phyloP scores from a whole-genome alignment of 2,113 vertebrate species.

The Oostethus manadensis region DNA sequence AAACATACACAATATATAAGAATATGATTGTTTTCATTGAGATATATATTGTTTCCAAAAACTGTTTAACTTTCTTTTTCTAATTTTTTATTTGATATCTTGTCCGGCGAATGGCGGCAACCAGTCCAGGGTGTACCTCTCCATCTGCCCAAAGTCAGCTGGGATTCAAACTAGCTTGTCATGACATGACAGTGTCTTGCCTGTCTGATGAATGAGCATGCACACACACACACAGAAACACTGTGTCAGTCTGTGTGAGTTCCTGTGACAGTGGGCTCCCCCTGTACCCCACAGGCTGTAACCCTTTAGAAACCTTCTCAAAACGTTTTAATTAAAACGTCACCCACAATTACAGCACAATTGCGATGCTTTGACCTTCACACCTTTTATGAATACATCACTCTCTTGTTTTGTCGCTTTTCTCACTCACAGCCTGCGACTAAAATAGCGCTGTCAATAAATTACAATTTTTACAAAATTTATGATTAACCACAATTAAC shows the following conservation, averaged over 20 bases:
- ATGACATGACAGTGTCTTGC: constrained; percentile 57
- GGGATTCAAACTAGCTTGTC: constrained; percentile 61
- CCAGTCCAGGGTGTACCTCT: too few species aligned
- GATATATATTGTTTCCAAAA: too few species aligned
- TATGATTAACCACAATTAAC: too few species aligned
- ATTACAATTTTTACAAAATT: neutral
- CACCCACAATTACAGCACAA: constrained; percentile 64
- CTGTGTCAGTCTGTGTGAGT: constrained; percentile 53
- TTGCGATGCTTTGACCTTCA: constrained; percentile 62
- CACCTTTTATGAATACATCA: constrained; percentile 45
- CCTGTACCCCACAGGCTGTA: constrained; percentile 47
- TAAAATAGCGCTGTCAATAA: constrained; percentile 1
- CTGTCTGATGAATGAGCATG: constrained; percentile 30
- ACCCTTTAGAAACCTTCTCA: constrained; percentile 60
- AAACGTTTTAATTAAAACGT: constrained; percentile 71
- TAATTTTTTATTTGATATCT: too few species aligned
- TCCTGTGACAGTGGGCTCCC: constrained; percentile 56
- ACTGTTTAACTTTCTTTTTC: too few species aligned
- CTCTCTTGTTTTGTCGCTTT: constrained; percentile 2
- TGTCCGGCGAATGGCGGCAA: too few species aligned
- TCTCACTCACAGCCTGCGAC: neutral
- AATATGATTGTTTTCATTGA: too few species aligned
- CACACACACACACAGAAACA: constrained; percentile 26
- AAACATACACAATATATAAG: too few species aligned
- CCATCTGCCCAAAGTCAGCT: too few species aligned